Evolutionary conservation across 2,888 invertebrate genomes (phyloP).

Genomic region (Phytoseiulus persimilis): DNA sequence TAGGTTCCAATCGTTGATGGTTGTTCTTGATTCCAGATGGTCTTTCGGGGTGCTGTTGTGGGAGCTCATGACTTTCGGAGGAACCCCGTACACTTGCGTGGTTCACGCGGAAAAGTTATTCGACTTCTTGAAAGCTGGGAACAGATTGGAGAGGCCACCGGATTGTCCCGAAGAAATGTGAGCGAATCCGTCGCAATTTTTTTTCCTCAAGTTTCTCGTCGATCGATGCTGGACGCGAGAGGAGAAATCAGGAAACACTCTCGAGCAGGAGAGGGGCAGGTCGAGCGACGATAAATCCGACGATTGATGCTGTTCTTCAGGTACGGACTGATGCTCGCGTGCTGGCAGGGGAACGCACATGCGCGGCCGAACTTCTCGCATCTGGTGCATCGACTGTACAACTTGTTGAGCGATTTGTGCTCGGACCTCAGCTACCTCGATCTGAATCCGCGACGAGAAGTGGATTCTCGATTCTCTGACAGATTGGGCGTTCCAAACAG

Average conservation of each 20-base stretch:
- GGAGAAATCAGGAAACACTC: too few relatives aligned
- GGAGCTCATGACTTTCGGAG: conserved; percentile 56
- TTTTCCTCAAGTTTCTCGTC: too few relatives aligned
- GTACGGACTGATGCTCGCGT: conserved; percentile 89
- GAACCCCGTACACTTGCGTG: conserved; percentile 54
- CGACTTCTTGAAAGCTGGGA: conserved; percentile 51
- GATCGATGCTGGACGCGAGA: too few relatives aligned
- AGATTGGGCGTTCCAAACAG: not conserved
- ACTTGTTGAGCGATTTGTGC: conserved; percentile 57
- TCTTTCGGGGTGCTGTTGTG: conserved; percentile 53
- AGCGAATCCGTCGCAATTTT: conserved; percentile 31
- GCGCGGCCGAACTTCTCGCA: conserved; percentile 79
- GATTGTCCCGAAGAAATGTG: conserved; percentile 53
- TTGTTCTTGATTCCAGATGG: conserved; percentile 49
- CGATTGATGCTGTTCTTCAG: too few relatives aligned
- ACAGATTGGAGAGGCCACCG: conserved; percentile 52
- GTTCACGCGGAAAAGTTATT: conserved; percentile 54
- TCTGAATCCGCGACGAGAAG: not conserved
- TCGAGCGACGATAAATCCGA: too few relatives aligned
- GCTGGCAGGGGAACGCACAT: conserved; percentile 87
- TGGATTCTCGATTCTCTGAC: not conserved
- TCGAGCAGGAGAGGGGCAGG: too few relatives aligned
- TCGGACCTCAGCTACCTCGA: not conserved
- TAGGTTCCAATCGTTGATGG: too few relatives aligned
- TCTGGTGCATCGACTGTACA: conserved; percentile 78